phyloP scores from a whole-genome alignment of 2,888 invertebrate species.

The Drosophila siamana region DNA sequence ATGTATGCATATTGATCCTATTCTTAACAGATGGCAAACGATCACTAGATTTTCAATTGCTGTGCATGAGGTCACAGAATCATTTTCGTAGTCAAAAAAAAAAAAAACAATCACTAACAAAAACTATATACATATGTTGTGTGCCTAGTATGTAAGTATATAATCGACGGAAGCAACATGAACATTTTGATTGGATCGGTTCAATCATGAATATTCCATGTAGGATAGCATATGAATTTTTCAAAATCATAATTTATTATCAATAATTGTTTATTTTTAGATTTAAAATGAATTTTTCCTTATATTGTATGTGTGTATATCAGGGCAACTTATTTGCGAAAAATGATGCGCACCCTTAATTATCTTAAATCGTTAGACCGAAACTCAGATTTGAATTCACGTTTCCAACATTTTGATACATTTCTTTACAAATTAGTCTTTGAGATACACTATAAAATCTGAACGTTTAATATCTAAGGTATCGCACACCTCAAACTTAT shows the following conservation, averaged over 20 bases:
- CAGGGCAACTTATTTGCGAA: too few species aligned
- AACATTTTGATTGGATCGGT: background rate
- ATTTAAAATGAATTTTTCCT: background rate
- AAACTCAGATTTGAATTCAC: background rate
- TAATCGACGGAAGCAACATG: background rate
- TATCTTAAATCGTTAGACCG: background rate
- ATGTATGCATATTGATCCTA: conserved; percentile 2
- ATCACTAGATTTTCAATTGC: conserved; percentile 44
- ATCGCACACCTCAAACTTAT: background rate
- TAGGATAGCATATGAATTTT: background rate
- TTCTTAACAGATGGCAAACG: conserved; percentile 53
- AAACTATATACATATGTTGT: background rate
- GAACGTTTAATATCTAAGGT: background rate
- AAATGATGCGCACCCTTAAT: background rate
- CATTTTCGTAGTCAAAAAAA: conserved; percentile 47
- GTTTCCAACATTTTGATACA: background rate
- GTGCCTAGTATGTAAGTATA: background rate
- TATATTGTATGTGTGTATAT: background rate
- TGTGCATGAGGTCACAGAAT: conserved; percentile 66
- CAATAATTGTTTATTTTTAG: background rate
- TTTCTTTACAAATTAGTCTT: too few species aligned
- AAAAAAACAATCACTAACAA: conserved; percentile 25
- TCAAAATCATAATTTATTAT: background rate
- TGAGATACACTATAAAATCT: background rate
- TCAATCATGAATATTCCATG: conserved; percentile 7